Evolutionary conservation across 2,113 vertebrate species (phyloP).

Genomic region (Zapus hudsonius): DNA sequence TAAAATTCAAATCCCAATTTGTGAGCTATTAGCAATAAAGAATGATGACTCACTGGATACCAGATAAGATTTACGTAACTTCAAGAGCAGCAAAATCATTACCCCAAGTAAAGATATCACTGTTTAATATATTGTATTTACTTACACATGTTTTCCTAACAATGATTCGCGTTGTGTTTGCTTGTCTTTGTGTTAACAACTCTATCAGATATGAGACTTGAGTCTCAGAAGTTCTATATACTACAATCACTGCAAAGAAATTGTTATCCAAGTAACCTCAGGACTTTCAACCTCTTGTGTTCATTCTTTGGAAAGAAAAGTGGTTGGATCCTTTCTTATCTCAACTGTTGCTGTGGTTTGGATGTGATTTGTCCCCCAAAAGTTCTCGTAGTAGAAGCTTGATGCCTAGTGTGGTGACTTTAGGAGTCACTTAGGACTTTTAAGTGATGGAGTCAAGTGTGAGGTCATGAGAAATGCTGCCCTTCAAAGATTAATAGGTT

Average conservation of each 20-base stretch:
- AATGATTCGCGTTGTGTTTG: slow-evolving; percentile 1
- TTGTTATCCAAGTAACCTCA: not conserved
- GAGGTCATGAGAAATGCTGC: not conserved
- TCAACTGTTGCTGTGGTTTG: not conserved
- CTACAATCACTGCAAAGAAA: not conserved
- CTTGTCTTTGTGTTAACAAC: slow-evolving; percentile 11
- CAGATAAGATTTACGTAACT: slow-evolving; percentile 18
- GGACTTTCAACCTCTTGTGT: not conserved
- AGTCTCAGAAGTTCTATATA: not conserved
- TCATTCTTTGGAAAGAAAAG: not conserved
- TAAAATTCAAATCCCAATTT: slow-evolving; percentile 40
- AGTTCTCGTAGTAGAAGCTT: not conserved
- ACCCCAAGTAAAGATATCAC: not conserved
- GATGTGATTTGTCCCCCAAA: not conserved
- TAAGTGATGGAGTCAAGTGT: not conserved
- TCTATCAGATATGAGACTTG: not conserved
- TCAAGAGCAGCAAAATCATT: slow-evolving; percentile 24
- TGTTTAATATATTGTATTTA: slow-evolving; percentile 37
- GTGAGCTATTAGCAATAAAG: slow-evolving; percentile 35
- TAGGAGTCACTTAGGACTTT: not conserved
- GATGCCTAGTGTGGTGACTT: not conserved
- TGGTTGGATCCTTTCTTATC: not conserved
- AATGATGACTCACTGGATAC: slow-evolving; percentile 32
- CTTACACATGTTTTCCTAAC: not conserved
- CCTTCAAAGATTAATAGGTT: not conserved